Conservation (phyloP, 2,113 vertebrate genomes). For the Sceloporus tristichus region DNA sequence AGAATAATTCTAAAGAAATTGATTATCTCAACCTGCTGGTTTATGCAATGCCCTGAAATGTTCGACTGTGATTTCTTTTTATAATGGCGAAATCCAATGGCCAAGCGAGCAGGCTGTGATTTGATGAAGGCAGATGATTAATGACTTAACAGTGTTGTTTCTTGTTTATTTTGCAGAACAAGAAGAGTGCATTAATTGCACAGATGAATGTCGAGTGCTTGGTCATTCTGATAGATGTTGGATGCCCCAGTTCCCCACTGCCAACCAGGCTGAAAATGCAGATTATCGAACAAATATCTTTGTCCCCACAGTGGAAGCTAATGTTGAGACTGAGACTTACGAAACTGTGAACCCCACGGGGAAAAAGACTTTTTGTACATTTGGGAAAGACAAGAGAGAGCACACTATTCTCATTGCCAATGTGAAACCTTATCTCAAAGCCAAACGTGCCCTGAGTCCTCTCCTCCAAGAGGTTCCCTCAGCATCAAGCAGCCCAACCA, state of each 20-base stretch:
- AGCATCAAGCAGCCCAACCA: constrained; percentile 93
- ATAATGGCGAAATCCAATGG: constrained; percentile 76
- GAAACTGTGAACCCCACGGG: constrained; percentile 96
- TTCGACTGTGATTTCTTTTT: constrained; percentile 78
- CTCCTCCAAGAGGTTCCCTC: constrained; percentile 97
- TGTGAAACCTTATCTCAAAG: constrained; percentile 99
- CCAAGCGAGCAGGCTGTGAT: constrained; percentile 65
- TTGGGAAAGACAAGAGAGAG: constrained; percentile 98
- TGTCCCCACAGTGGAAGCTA: constrained; percentile 94
- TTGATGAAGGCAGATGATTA: constrained; percentile 63
- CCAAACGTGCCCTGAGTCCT: constrained; percentile 98
- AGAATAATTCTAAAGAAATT: constrained; percentile 77
- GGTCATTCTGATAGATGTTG: constrained; percentile 99
- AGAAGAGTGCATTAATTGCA: constrained; percentile 99
- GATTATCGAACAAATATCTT: constrained; percentile 99
- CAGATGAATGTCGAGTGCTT: constrained; percentile 98
- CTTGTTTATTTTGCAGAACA: constrained; percentile 87
- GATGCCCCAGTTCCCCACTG: constrained; percentile 98
- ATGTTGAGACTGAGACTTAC: constrained; percentile 94
- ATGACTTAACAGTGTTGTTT: constrained; percentile 69
- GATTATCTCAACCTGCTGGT: constrained; percentile 73
- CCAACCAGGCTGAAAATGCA: constrained; percentile 94
- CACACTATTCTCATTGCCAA: constrained; percentile 99
- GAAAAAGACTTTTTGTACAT: constrained; percentile 99
- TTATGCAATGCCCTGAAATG: constrained; percentile 77